Conservation (phyloP, 2,888 invertebrate genomes). For the Andricus quercusramuli region DNA sequence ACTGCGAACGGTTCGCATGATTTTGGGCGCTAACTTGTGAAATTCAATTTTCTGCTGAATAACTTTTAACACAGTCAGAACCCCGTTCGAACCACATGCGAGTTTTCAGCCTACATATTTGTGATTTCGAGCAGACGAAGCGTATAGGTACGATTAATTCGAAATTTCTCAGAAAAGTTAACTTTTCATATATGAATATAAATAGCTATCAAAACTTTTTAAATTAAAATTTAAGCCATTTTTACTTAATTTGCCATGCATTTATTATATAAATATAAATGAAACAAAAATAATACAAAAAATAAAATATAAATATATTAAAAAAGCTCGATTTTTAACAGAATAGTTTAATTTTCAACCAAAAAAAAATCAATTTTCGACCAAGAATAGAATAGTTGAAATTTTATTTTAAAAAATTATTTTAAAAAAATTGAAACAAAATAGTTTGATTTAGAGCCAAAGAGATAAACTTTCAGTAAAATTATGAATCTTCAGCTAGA, state of each 20-base stretch:
- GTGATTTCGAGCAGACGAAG: conserved; percentile 3
- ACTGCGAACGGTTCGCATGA: conserved; percentile 31
- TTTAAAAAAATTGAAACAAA: too few relatives aligned
- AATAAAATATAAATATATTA: too few relatives aligned
- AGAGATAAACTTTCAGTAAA: too few relatives aligned
- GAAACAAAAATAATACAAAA: too few relatives aligned
- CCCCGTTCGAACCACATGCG: background rate
- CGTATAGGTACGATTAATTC: background rate
- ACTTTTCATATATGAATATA: background rate
- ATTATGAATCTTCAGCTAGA: too few relatives aligned
- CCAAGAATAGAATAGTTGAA: too few relatives aligned
- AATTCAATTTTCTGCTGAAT: conserved; percentile 20
- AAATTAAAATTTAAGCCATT: background rate
- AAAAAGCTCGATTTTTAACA: too few relatives aligned
- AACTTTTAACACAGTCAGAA: conserved; percentile 32
- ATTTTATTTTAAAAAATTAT: too few relatives aligned
- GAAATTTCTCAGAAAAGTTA: background rate
- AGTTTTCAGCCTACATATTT: conserved; percentile 25
- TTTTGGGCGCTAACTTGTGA: conserved; percentile 8
- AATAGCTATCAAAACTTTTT: background rate
- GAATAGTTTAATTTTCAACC: too few relatives aligned
- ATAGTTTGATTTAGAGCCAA: too few relatives aligned
- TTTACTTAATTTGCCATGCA: background rate
- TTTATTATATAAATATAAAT: too few relatives aligned
- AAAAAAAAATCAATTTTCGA: too few relatives aligned